Conservation (phyloP, 2,113 vertebrate genomes). For the Neogale vison region DNA sequence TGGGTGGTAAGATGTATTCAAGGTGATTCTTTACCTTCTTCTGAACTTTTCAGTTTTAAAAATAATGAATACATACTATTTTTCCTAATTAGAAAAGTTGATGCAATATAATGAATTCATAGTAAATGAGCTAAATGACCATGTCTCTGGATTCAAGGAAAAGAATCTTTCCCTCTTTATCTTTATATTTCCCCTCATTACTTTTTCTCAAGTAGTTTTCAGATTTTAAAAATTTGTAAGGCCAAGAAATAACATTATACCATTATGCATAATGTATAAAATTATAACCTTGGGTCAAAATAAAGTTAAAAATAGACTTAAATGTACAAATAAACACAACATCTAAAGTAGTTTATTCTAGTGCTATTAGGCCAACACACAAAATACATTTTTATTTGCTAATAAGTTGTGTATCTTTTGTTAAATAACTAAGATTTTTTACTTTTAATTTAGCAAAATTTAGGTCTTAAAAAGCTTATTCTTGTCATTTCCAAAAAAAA, state of each 20-base stretch:
- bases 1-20: not conserved
- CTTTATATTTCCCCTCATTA: not conserved
- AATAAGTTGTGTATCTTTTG: not conserved
- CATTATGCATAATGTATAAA: not conserved
- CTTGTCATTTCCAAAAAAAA: conserved; percentile 70
- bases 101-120: not conserved
- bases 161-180: not conserved
- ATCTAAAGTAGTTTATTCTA: conserved; percentile 15
- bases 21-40: not conserved
- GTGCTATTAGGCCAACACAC: not conserved
- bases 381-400: not conserved
- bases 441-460: conserved; percentile 35
- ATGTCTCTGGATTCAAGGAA: conserved; percentile 6
- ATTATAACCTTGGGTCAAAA: not conserved
- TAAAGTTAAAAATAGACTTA: conserved; percentile 34
- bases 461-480: conserved; percentile 61
- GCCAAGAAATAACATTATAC: not conserved
- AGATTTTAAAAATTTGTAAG: not conserved
- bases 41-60: not conserved
- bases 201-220: not conserved
- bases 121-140: not conserved
- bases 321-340: not conserved
- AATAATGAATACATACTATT: not conserved
- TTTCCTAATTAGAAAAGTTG: conserved; percentile 34
- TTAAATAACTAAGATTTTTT: conserved; percentile 26